phyloP scores from a whole-genome alignment of 2,797 vertebrate genomes.

The Yasuhikotakia modesta region DNA sequence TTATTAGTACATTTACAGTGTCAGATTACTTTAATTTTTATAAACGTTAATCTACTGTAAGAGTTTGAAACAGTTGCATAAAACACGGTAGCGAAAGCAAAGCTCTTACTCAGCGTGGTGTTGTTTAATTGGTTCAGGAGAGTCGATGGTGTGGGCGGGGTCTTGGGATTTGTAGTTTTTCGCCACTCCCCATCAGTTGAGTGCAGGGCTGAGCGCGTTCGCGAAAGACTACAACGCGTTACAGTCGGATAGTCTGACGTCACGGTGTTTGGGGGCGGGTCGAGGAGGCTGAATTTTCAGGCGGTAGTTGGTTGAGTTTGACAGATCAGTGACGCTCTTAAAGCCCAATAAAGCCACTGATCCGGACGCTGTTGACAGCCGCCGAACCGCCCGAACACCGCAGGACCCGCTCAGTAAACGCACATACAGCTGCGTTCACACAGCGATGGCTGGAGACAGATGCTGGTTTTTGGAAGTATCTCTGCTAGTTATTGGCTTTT shows the following conservation, averaged over 20 bases:
- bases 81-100: slow-evolving; percentile 6
- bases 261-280: slow-evolving; percentile 63
- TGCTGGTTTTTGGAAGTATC: slow-evolving; percentile 33
- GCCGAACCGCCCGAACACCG: not conserved
- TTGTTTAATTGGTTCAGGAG: slow-evolving; percentile 68
- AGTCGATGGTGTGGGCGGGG: accelerated
- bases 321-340: slow-evolving; percentile 26
- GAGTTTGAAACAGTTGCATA: not conserved
- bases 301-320: slow-evolving; percentile 42
- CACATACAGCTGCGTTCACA: not conserved
- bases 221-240: slow-evolving; percentile 63
- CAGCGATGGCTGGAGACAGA: slow-evolving; percentile 30
- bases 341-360: not conserved
- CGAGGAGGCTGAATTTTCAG: not conserved
- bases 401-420: not conserved
- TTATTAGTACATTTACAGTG: not conserved
- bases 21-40: not conserved
- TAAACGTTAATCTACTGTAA: not conserved
- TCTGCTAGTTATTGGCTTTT: slow-evolving; percentile 43
- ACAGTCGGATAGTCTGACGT: slow-evolving; percentile 29
- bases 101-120: slow-evolving; percentile 70
- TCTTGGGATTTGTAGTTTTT: slow-evolving; percentile 68
- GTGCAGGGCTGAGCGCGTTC: accelerated
- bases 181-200: accelerated
- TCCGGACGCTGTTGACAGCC: slow-evolving; percentile 34